Base-by-base conservation (phyloP, 1,140 invertebrate species). In the Aleiodes sp. region DNA sequence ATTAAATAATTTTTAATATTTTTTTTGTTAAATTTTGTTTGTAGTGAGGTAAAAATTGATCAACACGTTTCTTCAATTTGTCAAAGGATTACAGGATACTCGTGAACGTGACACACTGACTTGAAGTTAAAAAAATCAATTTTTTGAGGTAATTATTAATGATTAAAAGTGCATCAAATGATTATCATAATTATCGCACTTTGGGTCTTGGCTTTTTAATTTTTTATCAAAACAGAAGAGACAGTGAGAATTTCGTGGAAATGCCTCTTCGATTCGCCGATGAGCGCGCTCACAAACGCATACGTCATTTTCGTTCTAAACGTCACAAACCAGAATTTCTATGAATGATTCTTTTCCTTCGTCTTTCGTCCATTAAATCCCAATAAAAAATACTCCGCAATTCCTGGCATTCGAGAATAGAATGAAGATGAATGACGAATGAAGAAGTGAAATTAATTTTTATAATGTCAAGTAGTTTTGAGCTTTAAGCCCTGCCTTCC, bases 251-350 rank as follows among this genome's bases (percentile, higher is more conserved):
- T 24, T 4, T 52, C 21, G 28, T 12, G 57, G n/a, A 60, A 59
- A 31, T 39, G 41, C 31, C 41, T 24, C 26, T 24, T 31, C 10
- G 8, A 31, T 46, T 33, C 9, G 57, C 37, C 57, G 37, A 68
- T 21, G 35, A 41, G 35, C 29, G 52, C 65, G 60, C 65, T 67
- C 24, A 28, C 24, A 3, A 37, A 33, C 28, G 12, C 46, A 21
- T 69, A 69, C 67, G 67, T 69, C 67, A 69, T 28, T 16, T 31
- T 61, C 66, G 24, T 39, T 12, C 24, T 41, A 16, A 26, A 41
- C 56, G 62, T 64, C 56, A 59, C 29, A 14, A 16, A n/a, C 28
- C 56, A 16, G 21, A 16, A 52, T 2, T 16, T 35, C 4, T 4
- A 35, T 35, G 4, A 10, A 35, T n/a, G n/a, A n/a, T n/a, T n/a